Evolutionary conservation across 2,888 invertebrate genomes (phyloP), one percentile per base, ranked within the genome.

Genomic region (Drosophila atripex): DNA sequence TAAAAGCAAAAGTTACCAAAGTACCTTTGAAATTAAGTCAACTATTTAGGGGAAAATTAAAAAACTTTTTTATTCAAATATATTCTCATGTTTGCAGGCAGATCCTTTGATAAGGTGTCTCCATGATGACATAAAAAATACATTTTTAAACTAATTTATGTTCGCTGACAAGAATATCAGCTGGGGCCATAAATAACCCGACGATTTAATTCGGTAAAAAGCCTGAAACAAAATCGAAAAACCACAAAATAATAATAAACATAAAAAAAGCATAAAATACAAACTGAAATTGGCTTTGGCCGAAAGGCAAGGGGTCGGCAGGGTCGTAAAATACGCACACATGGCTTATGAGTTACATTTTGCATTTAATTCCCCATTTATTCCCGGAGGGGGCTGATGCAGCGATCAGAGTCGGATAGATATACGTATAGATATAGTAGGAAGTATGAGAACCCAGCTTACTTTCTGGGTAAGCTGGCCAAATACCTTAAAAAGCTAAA

Each of bases 401-500:
- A 43, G 49, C 41, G 16, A 35, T 28, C 54, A 54, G 35, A 52
- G 39, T 9, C 9, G 16, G 23, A 39, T 46, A 46, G 25, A 28
- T 16, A 12, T 16, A 41, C 9, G n/a, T 16, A 39, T 46, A 46
- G 25, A 28, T 16, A 12, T 16, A 41, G 23, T 1, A 18, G 4
- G 7, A 9, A 8, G 51, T n/a, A 12, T 32, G n/a, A 35, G 16
- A 8, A 3, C 14, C 7, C 56, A 39, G 43, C 59, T 69, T 38
- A 70, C 43, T 70, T 70, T 54, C 60, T 60, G 39, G 16, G 16
- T 59, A 59, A 69, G 71, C 71, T 41, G 60, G 59, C 45, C 52
- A 70, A 78, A 76, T 65, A 57, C 52, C 71, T 56, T 50, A 43
- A 72, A 71, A 56, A 63, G 71, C 71, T 39, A 71, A 71, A 71